These are phyloP conservation scores for Chalcosyrphus nemorum DNA, from an alignment of 2,888 invertebrate genomes.

Conservation along the genomic window DNA sequence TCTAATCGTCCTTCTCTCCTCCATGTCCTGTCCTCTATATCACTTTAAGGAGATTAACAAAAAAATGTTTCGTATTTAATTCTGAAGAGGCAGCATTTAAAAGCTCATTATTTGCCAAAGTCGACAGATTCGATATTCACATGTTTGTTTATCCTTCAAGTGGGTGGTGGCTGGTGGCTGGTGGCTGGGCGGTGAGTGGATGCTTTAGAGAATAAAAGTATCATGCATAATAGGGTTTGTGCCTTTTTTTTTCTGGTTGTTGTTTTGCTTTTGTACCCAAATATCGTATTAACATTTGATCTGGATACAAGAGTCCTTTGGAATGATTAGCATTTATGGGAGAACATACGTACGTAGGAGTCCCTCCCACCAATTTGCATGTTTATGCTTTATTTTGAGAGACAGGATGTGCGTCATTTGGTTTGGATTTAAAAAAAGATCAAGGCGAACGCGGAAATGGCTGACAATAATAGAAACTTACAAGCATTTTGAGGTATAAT, in stretches of 20 bases:
- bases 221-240: constrained; percentile 22
- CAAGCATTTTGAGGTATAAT: constrained; percentile 19
- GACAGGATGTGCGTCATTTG: not conserved
- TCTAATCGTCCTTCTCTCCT: constrained; percentile 8
- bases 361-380: constrained; percentile 40
- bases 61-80: constrained; percentile 21
- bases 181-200: too few relatives aligned
- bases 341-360: not conserved
- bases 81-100: constrained; percentile 5
- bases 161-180: too few relatives aligned
- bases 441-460: constrained; percentile 2
- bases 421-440: constrained; percentile 1
- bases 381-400: constrained; percentile 4
- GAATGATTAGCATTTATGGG: constrained; percentile 39
- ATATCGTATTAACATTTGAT: constrained; percentile 53
- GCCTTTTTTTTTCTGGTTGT: too few relatives aligned
- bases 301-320: constrained; percentile 31
- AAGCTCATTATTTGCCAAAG: constrained; percentile 22
- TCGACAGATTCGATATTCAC: not conserved
- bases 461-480: constrained; percentile 13
- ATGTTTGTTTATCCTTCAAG: not conserved
- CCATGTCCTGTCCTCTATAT: not conserved
- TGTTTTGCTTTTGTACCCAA: constrained; percentile 6
- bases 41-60: constrained; percentile 37
- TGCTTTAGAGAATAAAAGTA: constrained; percentile 10